These are phyloP conservation scores for Montipora cactus DNA, from an alignment of 64 coral and sea anemone species.

Conservation along the genomic window DNA sequence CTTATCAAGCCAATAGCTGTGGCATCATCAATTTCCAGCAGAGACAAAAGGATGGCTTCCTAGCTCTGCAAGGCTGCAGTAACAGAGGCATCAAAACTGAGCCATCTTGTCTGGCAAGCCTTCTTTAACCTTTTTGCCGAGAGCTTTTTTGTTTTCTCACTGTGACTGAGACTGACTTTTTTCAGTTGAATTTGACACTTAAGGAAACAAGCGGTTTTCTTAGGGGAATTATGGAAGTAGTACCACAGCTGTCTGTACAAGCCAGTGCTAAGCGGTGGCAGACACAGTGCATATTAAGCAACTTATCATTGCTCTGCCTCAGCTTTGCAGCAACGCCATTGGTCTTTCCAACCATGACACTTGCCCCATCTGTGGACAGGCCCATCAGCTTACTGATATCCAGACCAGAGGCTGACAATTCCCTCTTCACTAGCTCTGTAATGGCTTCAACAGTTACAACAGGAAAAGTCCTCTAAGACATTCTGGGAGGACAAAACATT, in stretches of 20 bases:
- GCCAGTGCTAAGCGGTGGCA: slow-evolving; percentile 55
- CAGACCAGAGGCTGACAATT: not conserved
- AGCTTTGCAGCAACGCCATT: not conserved
- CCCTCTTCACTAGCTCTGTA: not conserved
- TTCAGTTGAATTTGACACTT: slow-evolving; percentile 56
- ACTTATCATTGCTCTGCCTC: slow-evolving; percentile 16
- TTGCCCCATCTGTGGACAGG: slow-evolving; percentile 48
- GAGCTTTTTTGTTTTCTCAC: slow-evolving; percentile 10
- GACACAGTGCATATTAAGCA: slow-evolving; percentile 51
- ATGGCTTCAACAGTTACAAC: not conserved
- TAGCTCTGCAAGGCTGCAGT: slow-evolving; percentile 22
- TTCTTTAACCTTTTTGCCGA: slow-evolving; percentile 8
- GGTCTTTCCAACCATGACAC: slow-evolving; percentile 53
- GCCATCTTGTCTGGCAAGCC: slow-evolving; percentile 25
- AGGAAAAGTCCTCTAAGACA: slow-evolving; percentile 32
- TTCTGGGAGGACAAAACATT: slow-evolving; percentile 20
- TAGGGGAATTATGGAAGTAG: slow-evolving; percentile 59
- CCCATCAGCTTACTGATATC: slow-evolving; percentile 29
- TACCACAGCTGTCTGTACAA: slow-evolving; percentile 62
- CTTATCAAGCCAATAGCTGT: slow-evolving; percentile 61
- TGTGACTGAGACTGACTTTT: not conserved
- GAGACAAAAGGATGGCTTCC: slow-evolving; percentile 37
- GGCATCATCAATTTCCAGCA: slow-evolving; percentile 47
- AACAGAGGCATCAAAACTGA: slow-evolving; percentile 56
- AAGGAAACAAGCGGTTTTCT: slow-evolving; percentile 12